phyloP scores from a whole-genome alignment of 1,140 invertebrate species.

The Agrilus planipennis region DNA sequence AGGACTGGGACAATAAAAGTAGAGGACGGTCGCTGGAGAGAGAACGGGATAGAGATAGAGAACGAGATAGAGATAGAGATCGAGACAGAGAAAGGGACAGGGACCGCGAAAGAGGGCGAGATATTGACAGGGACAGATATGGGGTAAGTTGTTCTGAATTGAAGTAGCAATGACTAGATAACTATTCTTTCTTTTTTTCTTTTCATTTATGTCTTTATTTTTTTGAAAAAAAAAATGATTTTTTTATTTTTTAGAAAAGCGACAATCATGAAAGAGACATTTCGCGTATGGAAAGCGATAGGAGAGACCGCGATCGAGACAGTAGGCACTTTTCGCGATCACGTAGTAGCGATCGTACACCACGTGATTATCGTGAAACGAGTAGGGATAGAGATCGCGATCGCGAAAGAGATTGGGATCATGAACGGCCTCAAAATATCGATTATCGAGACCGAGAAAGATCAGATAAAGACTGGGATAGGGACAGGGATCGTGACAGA shows the following conservation, averaged over 20 bases:
- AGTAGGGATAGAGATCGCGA: constrained; percentile 31
- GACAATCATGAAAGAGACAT: constrained; percentile 18
- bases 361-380: constrained; percentile 20
- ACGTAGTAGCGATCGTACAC: constrained; percentile 39
- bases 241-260: constrained; percentile 14
- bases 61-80: constrained; percentile 20
- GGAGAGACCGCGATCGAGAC: constrained; percentile 32
- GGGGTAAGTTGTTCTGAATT: too few species aligned
- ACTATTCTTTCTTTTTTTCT: too few species aligned
- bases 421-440: constrained; percentile 22
- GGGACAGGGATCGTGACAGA: constrained; percentile 12
- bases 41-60: constrained; percentile 37
- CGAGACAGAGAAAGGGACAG: constrained; percentile 37
- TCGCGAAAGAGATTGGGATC: constrained; percentile 30
- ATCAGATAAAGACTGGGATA: constrained; percentile 28
- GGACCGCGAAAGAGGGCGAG: too few species aligned
- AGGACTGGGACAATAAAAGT: constrained; percentile 35
- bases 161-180: too few species aligned
- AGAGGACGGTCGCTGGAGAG: constrained; percentile 36
- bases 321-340: constrained; percentile 24
- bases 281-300: constrained; percentile 30
- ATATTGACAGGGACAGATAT: too few species aligned
- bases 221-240: too few species aligned
- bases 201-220: too few species aligned
- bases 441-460: constrained; percentile 39